Percentiles rank a stretch among this genome's conserved stretches.
These are phyloP conservation scores for Cyanistes caeruleus DNA, from an alignment of 2,113 vertebrate species.

Conservation along the genomic window DNA sequence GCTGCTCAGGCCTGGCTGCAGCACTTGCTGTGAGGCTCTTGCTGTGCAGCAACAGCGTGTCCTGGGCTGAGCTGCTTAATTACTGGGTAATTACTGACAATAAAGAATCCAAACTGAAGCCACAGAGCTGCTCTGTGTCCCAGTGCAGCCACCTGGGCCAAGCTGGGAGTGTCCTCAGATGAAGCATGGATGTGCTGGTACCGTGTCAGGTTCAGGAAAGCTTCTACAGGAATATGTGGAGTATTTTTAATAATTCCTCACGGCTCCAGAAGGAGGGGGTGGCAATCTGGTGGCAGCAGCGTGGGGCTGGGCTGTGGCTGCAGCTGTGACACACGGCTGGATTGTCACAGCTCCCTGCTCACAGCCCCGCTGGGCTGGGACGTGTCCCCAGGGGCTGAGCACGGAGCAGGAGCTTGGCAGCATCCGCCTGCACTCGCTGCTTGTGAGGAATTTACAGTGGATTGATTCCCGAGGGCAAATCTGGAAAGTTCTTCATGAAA, in stretches of 20 bases:
- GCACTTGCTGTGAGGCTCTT: not conserved
- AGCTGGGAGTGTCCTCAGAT: not conserved
- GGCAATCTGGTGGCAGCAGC: not conserved
- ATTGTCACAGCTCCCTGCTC: not conserved
- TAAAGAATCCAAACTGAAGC: not conserved
- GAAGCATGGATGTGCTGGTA: accelerated
- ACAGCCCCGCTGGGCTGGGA: not conserved
- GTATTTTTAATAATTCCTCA: not conserved
- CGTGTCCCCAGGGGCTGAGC: not conserved
- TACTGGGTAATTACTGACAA: too few species aligned
- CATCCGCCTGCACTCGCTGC: not conserved
- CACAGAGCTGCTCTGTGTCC: not conserved
- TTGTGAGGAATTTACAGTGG: not conserved
- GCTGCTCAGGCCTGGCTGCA: not conserved
- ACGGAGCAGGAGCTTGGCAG: not conserved
- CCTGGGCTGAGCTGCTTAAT: not conserved
- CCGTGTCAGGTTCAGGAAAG: accelerated
- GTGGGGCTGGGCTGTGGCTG: not conserved
- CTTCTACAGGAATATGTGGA: too few species aligned
- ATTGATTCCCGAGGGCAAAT: too few species aligned
- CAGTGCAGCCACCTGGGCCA: not conserved
- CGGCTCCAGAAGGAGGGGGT: not conserved
- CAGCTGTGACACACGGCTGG: accelerated
- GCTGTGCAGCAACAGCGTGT: accelerated
- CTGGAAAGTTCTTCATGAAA: not conserved